phyloP scores from a whole-genome alignment of 2,888 invertebrate species.

The Bedellia somnulentella region DNA sequence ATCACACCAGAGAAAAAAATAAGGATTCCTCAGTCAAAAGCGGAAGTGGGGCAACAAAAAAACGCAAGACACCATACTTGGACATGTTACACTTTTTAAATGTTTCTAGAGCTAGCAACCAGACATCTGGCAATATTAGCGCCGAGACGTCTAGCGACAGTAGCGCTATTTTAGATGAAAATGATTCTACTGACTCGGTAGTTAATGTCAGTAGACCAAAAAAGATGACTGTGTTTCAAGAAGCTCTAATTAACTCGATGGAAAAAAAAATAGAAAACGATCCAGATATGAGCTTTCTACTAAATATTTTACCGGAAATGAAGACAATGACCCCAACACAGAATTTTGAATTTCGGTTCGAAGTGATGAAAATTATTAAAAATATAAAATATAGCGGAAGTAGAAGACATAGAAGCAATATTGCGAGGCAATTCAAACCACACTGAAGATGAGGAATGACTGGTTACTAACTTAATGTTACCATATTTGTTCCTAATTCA shows the following conservation, averaged over 20 bases:
- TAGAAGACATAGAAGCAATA: no score
- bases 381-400: conserved; percentile 11
- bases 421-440: no score
- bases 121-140: conserved; percentile 8
- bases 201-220: no score
- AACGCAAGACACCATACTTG: conserved; percentile 12
- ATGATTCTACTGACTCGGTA: no score
- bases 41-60: conserved; percentile 11
- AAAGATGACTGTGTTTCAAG: conserved; percentile 12
- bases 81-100: conserved; percentile 10
- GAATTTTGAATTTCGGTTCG: conserved; percentile 14
- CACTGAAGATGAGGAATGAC: no score
- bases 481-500: no score
- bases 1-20: not conserved
- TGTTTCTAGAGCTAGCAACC: conserved; percentile 8
- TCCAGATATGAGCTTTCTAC: conserved; percentile 12
- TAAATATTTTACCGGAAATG: conserved; percentile 14
- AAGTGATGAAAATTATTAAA: conserved; percentile 13
- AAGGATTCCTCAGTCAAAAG: no score
- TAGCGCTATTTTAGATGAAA: no score
- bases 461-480: no score
- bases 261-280: conserved; percentile 11
- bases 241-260: conserved; percentile 11
- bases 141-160: conserved; percentile 10
- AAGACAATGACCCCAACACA: conserved; percentile 13